A percentile compares a stretch with the other conserved stretches of the same genome.
phyloP scores from a whole-genome alignment of 2,113 vertebrate genomes.

The Triplophysa dalaica region DNA sequence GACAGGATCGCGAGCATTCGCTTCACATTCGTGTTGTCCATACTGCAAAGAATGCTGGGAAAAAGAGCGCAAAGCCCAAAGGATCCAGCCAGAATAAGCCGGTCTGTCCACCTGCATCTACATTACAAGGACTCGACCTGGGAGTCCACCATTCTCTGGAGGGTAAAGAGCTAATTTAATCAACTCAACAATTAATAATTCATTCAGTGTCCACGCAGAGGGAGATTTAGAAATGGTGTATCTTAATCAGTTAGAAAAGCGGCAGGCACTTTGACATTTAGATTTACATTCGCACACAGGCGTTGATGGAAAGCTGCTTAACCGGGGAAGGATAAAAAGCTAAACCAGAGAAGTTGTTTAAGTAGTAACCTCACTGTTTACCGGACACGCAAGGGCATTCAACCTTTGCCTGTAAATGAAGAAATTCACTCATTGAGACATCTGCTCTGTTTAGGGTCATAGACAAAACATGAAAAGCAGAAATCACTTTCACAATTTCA shows the following conservation, averaged over 20 bases:
- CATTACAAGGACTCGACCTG: constrained; percentile 40
- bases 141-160: constrained; percentile 2
- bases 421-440: background rate
- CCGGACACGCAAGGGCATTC: background rate
- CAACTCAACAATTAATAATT: background rate
- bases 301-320: constrained; percentile 19
- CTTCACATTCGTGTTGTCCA: constrained; percentile 69
- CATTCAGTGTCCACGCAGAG: background rate
- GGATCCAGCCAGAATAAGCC: constrained; percentile 21
- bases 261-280: background rate
- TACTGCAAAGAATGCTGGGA: constrained; percentile 51
- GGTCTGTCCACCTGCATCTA: background rate
- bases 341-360: background rate
- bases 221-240: background rate
- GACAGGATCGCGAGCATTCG: constrained; percentile 63
- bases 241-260: background rate
- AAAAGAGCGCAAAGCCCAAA: constrained; percentile 47
- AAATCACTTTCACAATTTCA: too few species aligned
- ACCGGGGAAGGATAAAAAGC: background rate
- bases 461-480: too few species aligned
- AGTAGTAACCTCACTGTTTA: background rate
- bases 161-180: constrained; percentile 22
- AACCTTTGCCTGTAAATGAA: background rate
- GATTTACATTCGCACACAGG: background rate
- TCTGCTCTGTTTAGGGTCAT: too few species aligned